Conservation (phyloP, 2,888 invertebrate genomes). For the Trisateles emortualis region DNA sequence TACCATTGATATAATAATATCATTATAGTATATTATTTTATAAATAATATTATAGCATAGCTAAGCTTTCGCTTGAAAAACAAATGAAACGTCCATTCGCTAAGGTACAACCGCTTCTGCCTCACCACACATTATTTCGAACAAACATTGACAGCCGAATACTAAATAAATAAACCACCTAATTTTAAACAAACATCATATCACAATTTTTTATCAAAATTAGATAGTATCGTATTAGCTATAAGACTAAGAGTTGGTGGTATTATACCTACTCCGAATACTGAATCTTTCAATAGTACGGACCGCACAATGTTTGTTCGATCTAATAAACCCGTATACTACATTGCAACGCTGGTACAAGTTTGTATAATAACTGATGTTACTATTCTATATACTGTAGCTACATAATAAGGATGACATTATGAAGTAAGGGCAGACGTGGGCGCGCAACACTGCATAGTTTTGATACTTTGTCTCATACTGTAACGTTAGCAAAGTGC, state of each 20-base stretch:
- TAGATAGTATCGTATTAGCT: no score
- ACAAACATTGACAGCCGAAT: constrained; percentile 35
- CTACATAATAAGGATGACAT: no score
- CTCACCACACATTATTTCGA: constrained; percentile 34
- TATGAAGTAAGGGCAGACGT: not conserved
- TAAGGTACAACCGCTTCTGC: constrained; percentile 56
- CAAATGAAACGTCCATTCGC: constrained; percentile 55
- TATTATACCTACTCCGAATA: no score
- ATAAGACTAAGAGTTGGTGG: no score
- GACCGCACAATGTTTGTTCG: constrained; percentile 34
- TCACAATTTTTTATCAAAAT: not conserved
- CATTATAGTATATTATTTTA: not conserved
- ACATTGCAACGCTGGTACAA: constrained; percentile 64
- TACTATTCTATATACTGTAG: constrained; percentile 46
- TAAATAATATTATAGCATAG: constrained; percentile 15
- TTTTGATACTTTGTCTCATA: constrained; percentile 59
- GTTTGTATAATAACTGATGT: constrained; percentile 46
- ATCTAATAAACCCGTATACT: constrained; percentile 45
- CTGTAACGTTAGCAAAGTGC: constrained; percentile 38
- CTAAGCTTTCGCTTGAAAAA: constrained; percentile 29
- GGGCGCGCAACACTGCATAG: constrained; percentile 39
- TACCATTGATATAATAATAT: constrained; percentile 5
- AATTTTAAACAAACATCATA: not conserved
- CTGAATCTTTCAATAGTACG: no score
- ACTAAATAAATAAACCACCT: not conserved